Conservation (phyloP, 2,888 invertebrate genomes). For the Monopis laevigella region DNA sequence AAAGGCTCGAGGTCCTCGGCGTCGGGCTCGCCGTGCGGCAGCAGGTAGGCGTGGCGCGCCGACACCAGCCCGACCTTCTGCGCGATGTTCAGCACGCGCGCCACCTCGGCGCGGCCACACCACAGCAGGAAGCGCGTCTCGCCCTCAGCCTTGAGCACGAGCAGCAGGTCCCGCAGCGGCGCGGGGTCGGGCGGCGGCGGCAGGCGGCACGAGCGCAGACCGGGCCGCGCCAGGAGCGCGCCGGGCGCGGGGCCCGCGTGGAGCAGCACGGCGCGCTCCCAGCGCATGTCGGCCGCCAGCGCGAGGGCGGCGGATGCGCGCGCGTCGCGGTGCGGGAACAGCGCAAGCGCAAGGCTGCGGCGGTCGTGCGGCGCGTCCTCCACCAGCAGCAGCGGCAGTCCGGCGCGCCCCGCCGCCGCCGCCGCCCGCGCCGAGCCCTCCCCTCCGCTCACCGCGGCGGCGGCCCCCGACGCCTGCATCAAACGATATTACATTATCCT, state of each 20-base stretch:
- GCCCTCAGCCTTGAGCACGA: conserved; percentile 35
- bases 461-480: conserved; percentile 9
- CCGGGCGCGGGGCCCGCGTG: conserved; percentile 37
- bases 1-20: conserved; percentile 32
- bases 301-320: conserved; percentile 31
- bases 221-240: conserved; percentile 22
- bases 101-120: conserved; percentile 39
- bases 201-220: conserved; percentile 37
- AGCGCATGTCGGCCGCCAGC: conserved; percentile 37
- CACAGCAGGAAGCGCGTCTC: conserved; percentile 16
- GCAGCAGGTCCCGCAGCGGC: conserved; percentile 38
- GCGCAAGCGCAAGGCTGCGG: conserved; percentile 21
- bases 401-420: conserved; percentile 36
- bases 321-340: conserved; percentile 10
- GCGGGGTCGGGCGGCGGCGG: conserved; percentile 36
- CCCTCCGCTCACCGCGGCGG: conserved; percentile 20
- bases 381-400: conserved; percentile 37
- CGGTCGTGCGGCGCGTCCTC: conserved; percentile 26
- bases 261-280: conserved; percentile 44
- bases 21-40: conserved; percentile 44
- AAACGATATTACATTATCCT: too few species aligned
- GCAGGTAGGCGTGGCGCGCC: conserved; percentile 39
- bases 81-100: conserved; percentile 47
- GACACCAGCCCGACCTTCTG: conserved; percentile 52
- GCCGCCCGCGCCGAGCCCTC: conserved; percentile 21